Conservation (phyloP, 92 coral and sea anemone genomes). For the Actinernus sp. region DNA sequence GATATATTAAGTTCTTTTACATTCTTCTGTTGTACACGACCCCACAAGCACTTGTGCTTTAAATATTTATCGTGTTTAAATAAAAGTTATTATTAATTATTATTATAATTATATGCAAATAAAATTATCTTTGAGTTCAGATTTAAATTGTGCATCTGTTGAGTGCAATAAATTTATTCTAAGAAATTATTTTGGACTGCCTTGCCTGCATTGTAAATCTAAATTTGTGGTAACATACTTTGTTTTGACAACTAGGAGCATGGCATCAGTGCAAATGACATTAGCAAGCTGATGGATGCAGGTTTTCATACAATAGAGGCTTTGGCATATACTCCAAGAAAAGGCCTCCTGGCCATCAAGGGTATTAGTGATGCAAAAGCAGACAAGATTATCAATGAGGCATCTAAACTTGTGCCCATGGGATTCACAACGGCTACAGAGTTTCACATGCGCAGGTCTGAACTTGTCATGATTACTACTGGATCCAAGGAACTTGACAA, state of each 20-base stretch:
- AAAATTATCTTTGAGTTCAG: too few species aligned
- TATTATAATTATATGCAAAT: too few species aligned
- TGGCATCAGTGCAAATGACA: slow-evolving; percentile 97
- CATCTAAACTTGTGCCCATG: slow-evolving; percentile 98
- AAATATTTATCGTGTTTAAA: too few species aligned
- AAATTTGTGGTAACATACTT: not conserved
- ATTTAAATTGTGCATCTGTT: too few species aligned
- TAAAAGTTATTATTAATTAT: too few species aligned
- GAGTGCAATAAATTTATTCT: not conserved
- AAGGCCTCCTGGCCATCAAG: slow-evolving; percentile 86
- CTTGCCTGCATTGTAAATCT: not conserved
- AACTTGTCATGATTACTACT: slow-evolving; percentile 90
- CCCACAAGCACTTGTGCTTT: too few species aligned
- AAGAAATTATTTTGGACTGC: not conserved
- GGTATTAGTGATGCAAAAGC: slow-evolving; percentile 99
- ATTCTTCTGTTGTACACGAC: too few species aligned
- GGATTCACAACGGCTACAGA: slow-evolving; percentile 99
- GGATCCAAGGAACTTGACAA: slow-evolving; percentile 98
- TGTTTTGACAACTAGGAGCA: slow-evolving; percentile 59
- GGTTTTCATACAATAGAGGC: slow-evolving; percentile 94
- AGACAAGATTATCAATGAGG: slow-evolving; percentile 93
- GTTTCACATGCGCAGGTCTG: slow-evolving; percentile 94
- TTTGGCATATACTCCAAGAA: slow-evolving; percentile 92
- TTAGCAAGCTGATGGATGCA: slow-evolving; percentile 92
- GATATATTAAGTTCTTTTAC: too few species aligned